Evolutionary conservation across 2,888 invertebrate species (phyloP).

Genomic region (Phymatocera aterrima): DNA sequence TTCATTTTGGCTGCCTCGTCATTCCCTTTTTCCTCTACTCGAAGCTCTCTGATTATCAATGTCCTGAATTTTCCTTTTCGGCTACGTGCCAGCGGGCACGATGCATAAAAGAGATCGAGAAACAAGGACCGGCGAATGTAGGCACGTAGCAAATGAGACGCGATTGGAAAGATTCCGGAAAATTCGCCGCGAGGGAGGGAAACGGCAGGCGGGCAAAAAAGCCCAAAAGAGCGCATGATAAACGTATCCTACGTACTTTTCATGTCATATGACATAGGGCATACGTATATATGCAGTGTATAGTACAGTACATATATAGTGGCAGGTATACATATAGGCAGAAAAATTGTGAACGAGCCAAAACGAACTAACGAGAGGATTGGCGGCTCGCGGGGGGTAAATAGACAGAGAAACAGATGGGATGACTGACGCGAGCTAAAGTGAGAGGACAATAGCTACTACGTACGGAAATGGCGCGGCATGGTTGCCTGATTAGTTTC

Average conservation of each 20-base stretch:
- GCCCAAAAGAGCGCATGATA: neutral
- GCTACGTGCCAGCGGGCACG: constrained; percentile 39
- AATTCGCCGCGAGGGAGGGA: constrained; percentile 2
- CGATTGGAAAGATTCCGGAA: constrained; percentile 36
- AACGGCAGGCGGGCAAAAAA: neutral
- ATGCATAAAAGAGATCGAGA: constrained; percentile 6
- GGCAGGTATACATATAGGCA: neutral
- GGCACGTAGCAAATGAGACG: constrained; percentile 29
- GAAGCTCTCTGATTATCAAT: constrained; percentile 12
- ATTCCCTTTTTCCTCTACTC: neutral
- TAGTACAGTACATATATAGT: no score
- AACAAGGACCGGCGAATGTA: constrained; percentile 23
- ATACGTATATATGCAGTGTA: neutral
- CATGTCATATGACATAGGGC: constrained; percentile 5
- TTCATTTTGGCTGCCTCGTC: constrained; percentile 6
- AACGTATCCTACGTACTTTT: neutral
- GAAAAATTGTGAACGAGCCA: constrained; percentile 35
- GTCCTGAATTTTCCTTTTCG: constrained; percentile 38
- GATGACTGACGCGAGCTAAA: neutral
- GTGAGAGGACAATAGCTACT: constrained; percentile 36
- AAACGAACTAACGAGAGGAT: neutral
- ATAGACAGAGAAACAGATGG: constrained; percentile 12
- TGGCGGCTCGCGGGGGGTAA: neutral
- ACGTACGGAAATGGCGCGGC: constrained; percentile 49
- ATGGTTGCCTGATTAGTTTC: constrained; percentile 60